Percentiles rank a stretch among this genome's conserved stretches.
Evolutionary conservation across 2,113 vertebrate species (phyloP).

Genomic region (Tursiops truncatus): DNA sequence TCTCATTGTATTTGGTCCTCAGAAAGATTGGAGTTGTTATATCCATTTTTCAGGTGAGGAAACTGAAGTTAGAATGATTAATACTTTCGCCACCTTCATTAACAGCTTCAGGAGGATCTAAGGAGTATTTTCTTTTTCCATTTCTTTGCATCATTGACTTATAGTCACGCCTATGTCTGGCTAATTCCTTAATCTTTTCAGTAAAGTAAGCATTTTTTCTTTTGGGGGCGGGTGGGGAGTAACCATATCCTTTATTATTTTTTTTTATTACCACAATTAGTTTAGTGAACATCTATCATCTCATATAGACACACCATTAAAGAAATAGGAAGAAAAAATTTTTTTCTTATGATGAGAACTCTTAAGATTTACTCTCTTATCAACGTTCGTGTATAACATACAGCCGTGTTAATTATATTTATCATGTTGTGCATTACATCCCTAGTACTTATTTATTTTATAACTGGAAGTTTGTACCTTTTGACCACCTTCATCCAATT

Average conservation of each 20-base stretch:
- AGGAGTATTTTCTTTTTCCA: background rate
- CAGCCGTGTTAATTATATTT: background rate
- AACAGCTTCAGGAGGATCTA: background rate
- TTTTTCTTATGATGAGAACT: background rate
- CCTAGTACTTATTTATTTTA: background rate
- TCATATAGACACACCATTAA: background rate
- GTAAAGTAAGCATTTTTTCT: background rate
- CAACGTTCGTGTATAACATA: background rate
- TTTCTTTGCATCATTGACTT: background rate
- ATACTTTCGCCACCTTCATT: background rate
- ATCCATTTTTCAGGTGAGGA: background rate
- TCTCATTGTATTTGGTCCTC: background rate
- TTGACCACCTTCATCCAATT: background rate
- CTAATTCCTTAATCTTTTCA: conserved; percentile 5
- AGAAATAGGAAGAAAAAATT: background rate
- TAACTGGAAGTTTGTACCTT: background rate
- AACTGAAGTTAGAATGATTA: background rate
- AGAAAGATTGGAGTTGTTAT: background rate
- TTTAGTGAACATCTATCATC: background rate
- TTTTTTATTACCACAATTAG: background rate
- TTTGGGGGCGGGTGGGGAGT: background rate
- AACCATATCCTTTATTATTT: background rate
- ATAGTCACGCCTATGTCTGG: background rate
- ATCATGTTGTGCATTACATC: background rate
- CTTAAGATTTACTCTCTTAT: background rate